These are phyloP conservation scores for Pissodes strobi DNA, from an alignment of 1,140 invertebrate species.

Conservation along the genomic window DNA sequence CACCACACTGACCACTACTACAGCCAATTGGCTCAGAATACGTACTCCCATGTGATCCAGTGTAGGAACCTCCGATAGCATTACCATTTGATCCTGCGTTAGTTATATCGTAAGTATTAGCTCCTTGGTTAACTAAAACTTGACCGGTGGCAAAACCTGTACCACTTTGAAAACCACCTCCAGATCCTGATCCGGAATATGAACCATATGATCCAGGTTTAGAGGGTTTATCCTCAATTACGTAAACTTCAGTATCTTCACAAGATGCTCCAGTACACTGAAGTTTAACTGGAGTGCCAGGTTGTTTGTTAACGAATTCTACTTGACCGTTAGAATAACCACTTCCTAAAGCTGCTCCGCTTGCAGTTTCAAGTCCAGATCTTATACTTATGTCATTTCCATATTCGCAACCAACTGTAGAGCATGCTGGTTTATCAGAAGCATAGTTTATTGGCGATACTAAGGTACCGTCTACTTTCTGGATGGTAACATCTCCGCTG, in stretches of 20 bases:
- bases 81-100: neutral
- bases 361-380: neutral
- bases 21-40: neutral
- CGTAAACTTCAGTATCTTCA: neutral
- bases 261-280: constrained; percentile 5
- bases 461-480: constrained; percentile 10
- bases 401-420: neutral
- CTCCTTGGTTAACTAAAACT: constrained; percentile 21
- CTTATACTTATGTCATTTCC: neutral
- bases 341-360: neutral
- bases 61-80: neutral
- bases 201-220: no score
- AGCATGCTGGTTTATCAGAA: neutral
- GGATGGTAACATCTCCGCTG: constrained; percentile 9
- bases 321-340: neutral
- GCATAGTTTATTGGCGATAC: neutral
- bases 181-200: neutral
- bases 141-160: constrained; percentile 21
- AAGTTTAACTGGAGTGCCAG: neutral
- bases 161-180: neutral
- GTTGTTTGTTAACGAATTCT: neutral
- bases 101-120: constrained; percentile 5
- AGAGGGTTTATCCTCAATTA: neutral
- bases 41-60: neutral
- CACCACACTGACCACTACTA: neutral